phyloP scores from a whole-genome alignment of 2,113 vertebrate genomes.

The Diadophis punctatus region DNA sequence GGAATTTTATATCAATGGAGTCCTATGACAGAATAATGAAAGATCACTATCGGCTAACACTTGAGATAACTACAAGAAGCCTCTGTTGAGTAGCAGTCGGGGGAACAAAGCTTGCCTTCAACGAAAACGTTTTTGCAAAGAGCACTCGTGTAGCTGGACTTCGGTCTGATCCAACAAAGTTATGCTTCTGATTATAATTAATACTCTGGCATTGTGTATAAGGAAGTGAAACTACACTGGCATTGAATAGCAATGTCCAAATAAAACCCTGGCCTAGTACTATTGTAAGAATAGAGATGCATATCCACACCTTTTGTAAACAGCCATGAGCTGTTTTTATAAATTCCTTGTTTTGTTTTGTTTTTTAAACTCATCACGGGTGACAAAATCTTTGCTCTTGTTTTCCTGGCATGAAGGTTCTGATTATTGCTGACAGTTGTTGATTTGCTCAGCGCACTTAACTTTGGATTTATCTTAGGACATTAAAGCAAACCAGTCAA shows the following conservation, averaged over 20 bases:
- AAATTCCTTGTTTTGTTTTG: neutral
- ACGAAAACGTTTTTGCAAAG: neutral
- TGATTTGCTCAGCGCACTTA: neutral
- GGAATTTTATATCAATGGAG: neutral
- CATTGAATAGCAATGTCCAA: neutral
- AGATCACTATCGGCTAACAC: neutral
- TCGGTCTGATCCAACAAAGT: neutral
- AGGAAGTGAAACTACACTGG: neutral
- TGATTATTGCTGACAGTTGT: neutral
- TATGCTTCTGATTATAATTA: neutral
- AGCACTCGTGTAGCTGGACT: neutral
- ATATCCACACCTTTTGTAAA: neutral
- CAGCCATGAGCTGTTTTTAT: neutral
- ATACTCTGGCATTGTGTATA: neutral
- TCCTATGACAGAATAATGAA: neutral
- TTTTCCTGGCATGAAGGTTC: neutral
- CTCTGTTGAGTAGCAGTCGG: neutral
- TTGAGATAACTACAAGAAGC: neutral
- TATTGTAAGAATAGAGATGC: neutral
- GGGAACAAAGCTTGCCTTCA: neutral
- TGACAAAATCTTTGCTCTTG: neutral
- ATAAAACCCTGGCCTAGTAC: neutral
- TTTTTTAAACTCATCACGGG: neutral
- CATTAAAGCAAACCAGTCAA: neutral
- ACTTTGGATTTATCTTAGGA: neutral